Evolutionary conservation across 2,797 vertebrate genomes (phyloP).

Genomic region (Knipowitschia caucasica): DNA sequence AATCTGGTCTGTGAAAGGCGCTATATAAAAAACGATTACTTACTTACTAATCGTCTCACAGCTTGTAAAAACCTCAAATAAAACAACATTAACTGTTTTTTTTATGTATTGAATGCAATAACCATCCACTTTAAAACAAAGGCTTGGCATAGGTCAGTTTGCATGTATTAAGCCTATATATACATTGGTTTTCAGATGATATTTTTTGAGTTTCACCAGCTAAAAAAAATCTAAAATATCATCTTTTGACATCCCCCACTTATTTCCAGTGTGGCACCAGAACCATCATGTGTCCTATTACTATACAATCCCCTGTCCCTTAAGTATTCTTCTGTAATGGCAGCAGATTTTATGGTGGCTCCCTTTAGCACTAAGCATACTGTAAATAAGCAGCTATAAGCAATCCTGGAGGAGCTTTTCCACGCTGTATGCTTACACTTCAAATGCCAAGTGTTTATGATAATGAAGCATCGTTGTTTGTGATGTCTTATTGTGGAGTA

Average conservation of each 20-base stretch:
- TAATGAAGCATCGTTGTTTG: neutral
- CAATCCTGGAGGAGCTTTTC: neutral
- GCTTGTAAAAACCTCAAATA: no score
- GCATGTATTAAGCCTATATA: no score
- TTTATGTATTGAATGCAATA: no score
- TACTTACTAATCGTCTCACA: no score
- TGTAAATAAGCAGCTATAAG: neutral
- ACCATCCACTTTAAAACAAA: no score
- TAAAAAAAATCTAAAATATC: neutral
- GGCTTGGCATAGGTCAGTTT: no score
- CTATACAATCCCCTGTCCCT: slow-evolving; percentile 44
- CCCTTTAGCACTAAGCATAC: neutral
- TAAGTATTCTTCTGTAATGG: slow-evolving; percentile 34
- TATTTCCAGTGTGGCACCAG: slow-evolving; percentile 26
- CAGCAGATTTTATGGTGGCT: neutral
- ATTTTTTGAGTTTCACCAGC: no score
- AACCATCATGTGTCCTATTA: slow-evolving; percentile 54
- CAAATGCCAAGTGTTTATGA: neutral
- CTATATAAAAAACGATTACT: no score
- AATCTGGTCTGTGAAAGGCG: no score
- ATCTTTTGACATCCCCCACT: slow-evolving; percentile 1
- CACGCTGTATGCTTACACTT: neutral
- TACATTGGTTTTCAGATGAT: no score
- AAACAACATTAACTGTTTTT: no score
- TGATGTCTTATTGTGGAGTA: no score